A percentile compares a stretch with the other conserved stretches of the same genome.
Evolutionary conservation across 2,888 invertebrate genomes (phyloP).

Genomic region (Eupithecia subfuscata): DNA sequence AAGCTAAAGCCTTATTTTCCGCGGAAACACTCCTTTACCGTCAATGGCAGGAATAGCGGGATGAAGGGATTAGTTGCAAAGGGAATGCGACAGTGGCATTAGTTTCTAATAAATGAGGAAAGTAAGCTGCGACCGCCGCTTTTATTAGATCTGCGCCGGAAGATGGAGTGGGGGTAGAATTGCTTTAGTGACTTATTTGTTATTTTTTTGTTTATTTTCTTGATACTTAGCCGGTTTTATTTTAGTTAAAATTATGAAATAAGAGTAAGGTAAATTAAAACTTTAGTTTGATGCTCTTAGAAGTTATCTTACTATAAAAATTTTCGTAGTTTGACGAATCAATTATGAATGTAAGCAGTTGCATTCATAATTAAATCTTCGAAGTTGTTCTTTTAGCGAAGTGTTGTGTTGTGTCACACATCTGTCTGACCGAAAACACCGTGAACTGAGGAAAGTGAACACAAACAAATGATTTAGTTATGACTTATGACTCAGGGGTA

Average conservation of each 20-base stretch:
- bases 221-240: not conserved
- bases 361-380: too few species aligned
- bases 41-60: constrained; percentile 11
- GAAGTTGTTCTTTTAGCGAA: not conserved
- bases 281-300: not conserved
- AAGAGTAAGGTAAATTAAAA: not conserved
- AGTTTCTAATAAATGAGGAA: constrained; percentile 39
- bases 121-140: constrained; percentile 27
- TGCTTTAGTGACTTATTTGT: not conserved
- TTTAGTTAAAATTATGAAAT: not conserved
- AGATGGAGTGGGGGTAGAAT: constrained; percentile 14
- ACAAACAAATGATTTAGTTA: not conserved
- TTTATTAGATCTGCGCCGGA: constrained; percentile 29
- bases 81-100: constrained; percentile 34
- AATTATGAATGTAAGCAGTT: too few species aligned
- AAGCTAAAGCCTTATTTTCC: not conserved
- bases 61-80: constrained; percentile 36
- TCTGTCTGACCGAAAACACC: not conserved
- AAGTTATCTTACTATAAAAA: too few species aligned
- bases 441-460: not conserved
- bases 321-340: too few species aligned
- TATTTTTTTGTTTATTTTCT: not conserved
- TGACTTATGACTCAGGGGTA: not conserved
- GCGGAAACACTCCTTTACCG: constrained; percentile 10
- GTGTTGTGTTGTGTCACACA: not conserved